Evolutionary conservation across 2,113 vertebrate species (phyloP).

Genomic region (Machaerirhynchus nigripectus): DNA sequence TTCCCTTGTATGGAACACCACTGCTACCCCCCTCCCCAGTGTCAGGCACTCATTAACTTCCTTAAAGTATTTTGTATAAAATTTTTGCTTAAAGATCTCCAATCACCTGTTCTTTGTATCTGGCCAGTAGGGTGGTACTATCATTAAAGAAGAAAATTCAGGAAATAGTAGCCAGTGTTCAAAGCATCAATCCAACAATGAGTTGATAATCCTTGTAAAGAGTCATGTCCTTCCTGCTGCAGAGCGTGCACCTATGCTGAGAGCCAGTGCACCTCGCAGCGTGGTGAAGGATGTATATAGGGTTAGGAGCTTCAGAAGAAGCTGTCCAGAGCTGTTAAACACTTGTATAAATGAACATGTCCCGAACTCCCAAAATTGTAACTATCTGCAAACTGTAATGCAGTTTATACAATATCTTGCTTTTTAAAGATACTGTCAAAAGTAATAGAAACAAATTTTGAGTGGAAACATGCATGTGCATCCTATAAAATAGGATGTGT

Average conservation of each 20-base stretch:
- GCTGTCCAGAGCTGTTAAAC: not conserved
- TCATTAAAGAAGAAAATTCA: not conserved
- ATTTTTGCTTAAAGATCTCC: not conserved
- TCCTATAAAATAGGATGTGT: not conserved
- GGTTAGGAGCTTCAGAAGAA: not conserved
- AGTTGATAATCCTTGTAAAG: not conserved
- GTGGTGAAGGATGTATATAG: rapidly evolving
- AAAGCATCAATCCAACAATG: not conserved
- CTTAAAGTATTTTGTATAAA: not conserved
- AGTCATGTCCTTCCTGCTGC: not conserved
- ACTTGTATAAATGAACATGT: not conserved
- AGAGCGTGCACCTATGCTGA: not conserved
- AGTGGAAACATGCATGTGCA: not conserved
- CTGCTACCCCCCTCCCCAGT: not conserved
- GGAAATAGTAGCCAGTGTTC: not conserved
- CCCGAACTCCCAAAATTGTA: not conserved
- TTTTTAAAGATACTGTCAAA: not conserved
- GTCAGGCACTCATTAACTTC: not conserved
- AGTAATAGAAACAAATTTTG: not conserved
- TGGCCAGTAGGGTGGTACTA: not conserved
- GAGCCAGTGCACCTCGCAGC: rapidly evolving
- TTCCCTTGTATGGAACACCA: not conserved
- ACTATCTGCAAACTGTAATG: not conserved
- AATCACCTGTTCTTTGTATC: not conserved
- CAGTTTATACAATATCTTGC: not conserved